A percentile compares a stretch with the other conserved stretches of the same genome.
Evolutionary conservation across 2,113 vertebrate species (phyloP).

Genomic region (Podarcis muralis): DNA sequence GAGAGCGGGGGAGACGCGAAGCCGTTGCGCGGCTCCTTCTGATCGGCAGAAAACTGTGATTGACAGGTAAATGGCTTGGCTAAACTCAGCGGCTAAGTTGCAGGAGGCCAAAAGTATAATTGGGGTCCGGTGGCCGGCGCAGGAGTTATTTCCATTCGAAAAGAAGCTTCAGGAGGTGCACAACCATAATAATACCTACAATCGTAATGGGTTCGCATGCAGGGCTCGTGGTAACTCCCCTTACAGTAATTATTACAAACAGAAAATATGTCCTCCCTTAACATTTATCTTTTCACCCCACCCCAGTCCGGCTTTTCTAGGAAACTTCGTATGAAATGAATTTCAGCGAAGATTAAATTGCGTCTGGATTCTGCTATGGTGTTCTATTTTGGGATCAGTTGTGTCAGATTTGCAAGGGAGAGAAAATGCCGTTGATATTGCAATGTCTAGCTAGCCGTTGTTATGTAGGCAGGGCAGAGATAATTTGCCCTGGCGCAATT

Average conservation of each 20-base stretch:
- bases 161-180: no score
- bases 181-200: neutral
- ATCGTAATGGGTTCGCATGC: neutral
- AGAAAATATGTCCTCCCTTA: neutral
- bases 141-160: neutral
- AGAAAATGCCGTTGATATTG: neutral
- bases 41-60: neutral
- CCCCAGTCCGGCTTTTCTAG: neutral
- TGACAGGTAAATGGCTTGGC: conserved; percentile 9
- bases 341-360: neutral
- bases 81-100: conserved; percentile 6
- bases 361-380: neutral
- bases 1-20: neutral
- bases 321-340: neutral
- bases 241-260: neutral
- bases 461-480: neutral
- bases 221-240: neutral
- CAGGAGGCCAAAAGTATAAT: no score
- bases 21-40: no score
- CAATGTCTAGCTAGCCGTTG: neutral
- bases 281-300: neutral
- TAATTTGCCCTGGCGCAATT: neutral
- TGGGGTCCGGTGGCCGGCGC: neutral
- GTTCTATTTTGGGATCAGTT: neutral
- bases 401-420: neutral